Evolutionary conservation across 2,113 vertebrate genomes (phyloP).

Genomic region (Pungitius pungitius): DNA sequence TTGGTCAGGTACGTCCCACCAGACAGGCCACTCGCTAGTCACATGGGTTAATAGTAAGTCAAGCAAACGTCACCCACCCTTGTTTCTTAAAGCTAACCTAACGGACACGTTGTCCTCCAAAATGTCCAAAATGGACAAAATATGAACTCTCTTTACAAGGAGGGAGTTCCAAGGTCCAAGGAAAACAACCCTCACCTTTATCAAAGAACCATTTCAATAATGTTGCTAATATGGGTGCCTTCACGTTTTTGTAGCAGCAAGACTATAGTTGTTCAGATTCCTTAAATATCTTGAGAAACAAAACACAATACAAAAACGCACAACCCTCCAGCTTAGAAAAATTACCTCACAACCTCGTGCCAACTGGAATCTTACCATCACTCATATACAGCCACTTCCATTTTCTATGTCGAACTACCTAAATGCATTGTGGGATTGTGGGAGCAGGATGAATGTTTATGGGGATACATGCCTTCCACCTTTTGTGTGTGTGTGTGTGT

Average conservation of each 20-base stretch:
- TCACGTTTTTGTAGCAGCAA: not conserved
- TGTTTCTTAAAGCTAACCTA: not conserved
- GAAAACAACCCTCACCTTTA: too few relatives aligned
- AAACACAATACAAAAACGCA: not conserved
- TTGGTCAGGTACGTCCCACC: not conserved
- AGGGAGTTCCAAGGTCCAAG: too few relatives aligned
- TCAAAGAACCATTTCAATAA: too few relatives aligned
- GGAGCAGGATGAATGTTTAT: conserved; percentile 38
- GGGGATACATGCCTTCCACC: conserved; percentile 9
- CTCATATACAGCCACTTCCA: conserved; percentile 25
- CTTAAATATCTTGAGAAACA: not conserved
- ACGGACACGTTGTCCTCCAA: too few relatives aligned
- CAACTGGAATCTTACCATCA: conserved; percentile 13
- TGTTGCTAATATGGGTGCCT: not conserved
- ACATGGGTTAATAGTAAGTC: not conserved
- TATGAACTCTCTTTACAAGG: too few relatives aligned
- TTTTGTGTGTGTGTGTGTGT: conserved; percentile 8
- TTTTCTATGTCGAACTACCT: conserved; percentile 26
- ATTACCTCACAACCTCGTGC: not conserved
- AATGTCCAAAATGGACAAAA: too few relatives aligned
- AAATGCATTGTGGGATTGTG: conserved; percentile 51
- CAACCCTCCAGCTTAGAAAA: conserved; percentile 7
- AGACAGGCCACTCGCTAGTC: not conserved
- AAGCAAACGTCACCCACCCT: not conserved
- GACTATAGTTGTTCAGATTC: not conserved